These are phyloP conservation scores for Morelia viridis DNA, from an alignment of 2,797 vertebrate genomes.

Conservation along the genomic window DNA sequence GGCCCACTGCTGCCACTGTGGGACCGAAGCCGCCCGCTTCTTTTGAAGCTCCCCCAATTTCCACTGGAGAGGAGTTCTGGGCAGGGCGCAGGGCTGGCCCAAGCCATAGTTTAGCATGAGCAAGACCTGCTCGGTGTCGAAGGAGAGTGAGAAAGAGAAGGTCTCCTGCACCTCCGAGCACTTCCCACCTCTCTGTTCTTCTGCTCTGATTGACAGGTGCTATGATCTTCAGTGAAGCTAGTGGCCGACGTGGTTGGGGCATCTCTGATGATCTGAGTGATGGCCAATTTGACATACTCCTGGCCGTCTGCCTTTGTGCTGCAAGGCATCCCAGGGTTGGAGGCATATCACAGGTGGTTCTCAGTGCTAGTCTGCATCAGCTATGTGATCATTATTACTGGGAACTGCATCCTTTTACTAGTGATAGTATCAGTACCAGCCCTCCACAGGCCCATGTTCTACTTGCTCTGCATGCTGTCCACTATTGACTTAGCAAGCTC, in stretches of 20 bases:
- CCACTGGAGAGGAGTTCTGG: not conserved
- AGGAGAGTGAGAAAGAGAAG: not conserved
- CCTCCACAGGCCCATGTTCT: not conserved
- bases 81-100: not conserved
- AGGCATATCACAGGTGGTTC: not conserved
- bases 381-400: not conserved
- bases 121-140: not conserved
- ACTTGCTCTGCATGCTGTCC: slow-evolving; percentile 9
- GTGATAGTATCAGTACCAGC: not conserved
- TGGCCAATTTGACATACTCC: not conserved
- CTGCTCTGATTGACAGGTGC: not conserved
- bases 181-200: not conserved
- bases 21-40: not conserved
- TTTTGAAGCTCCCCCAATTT: not conserved
- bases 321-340: not conserved
- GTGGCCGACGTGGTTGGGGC: not conserved
- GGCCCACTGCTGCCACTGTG: not conserved
- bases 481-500: not conserved
- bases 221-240: not conserved
- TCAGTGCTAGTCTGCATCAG: not conserved
- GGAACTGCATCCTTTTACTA: not conserved
- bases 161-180: not conserved
- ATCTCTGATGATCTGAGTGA: not conserved
- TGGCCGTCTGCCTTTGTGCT: not conserved
- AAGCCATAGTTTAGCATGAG: not conserved